Evolutionary conservation across 2,113 vertebrate genomes (phyloP).

Genomic region (Seriola quinqueradiata): DNA sequence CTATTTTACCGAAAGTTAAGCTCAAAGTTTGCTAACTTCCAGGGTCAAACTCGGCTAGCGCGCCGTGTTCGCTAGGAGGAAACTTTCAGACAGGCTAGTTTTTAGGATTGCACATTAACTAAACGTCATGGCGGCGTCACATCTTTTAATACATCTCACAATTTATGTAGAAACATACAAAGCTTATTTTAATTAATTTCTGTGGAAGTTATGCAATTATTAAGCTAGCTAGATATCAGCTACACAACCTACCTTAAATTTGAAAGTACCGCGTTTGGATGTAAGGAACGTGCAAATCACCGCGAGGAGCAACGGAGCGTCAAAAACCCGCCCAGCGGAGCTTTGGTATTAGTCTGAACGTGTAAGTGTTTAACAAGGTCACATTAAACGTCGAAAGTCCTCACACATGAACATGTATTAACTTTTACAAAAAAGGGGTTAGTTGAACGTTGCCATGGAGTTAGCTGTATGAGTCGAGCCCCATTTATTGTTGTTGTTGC

Average conservation of each 20-base stretch:
- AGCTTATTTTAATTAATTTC: neutral
- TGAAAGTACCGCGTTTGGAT: slow-evolving; percentile 36
- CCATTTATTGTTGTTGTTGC: neutral
- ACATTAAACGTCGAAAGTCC: neutral
- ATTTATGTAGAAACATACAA: neutral
- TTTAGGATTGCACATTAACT: neutral
- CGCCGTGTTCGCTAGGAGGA: neutral
- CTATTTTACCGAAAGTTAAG: neutral
- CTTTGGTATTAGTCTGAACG: too few relatives aligned
- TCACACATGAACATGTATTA: too few relatives aligned
- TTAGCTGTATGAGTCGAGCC: neutral
- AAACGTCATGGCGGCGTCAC: too few relatives aligned
- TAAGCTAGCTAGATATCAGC: rapidly evolving
- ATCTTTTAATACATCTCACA: neutral
- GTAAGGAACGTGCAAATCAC: neutral
- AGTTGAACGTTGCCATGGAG: neutral
- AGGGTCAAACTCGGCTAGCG: neutral
- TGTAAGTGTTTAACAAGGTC: too few relatives aligned
- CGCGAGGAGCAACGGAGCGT: neutral
- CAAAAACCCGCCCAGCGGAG: neutral
- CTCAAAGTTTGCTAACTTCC: neutral
- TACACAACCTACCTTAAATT: slow-evolving; percentile 27
- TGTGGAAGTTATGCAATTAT: rapidly evolving
- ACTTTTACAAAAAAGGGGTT: too few relatives aligned
- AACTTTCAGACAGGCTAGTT: neutral